These are phyloP conservation scores for Hucho hucho DNA, from an alignment of 2,113 vertebrate genomes.

Conservation along the genomic window DNA sequence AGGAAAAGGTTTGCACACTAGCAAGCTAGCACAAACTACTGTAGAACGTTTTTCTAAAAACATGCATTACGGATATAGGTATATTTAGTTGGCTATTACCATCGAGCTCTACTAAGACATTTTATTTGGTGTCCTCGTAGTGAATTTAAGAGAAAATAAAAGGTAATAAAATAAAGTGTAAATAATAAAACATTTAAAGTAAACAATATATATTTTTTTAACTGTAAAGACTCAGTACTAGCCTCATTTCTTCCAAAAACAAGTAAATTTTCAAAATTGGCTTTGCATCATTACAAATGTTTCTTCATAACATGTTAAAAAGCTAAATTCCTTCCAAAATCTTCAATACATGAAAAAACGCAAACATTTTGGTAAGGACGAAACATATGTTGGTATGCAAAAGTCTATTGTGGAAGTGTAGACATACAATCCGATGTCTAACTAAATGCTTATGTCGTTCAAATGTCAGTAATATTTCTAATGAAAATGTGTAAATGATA, in stretches of 20 bases:
- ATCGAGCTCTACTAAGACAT: constrained; percentile 7
- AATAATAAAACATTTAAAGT: constrained; percentile 41
- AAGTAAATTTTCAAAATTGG: constrained; percentile 16
- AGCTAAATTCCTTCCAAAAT: constrained; percentile 10
- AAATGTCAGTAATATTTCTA: constrained; percentile 17
- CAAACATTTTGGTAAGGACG: constrained; percentile 4
- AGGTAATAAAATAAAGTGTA: constrained; percentile 36
- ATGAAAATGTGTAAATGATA: constrained; percentile 16
- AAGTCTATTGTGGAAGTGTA: constrained; percentile 22
- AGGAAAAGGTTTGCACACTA: neutral
- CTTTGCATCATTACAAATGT: constrained; percentile 13
- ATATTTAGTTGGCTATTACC: constrained; percentile 8
- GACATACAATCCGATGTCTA: constrained; percentile 18
- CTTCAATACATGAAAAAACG: constrained; percentile 10
- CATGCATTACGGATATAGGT: constrained; percentile 12
- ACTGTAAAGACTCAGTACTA: constrained; percentile 27
- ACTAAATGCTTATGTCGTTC: constrained; percentile 34
- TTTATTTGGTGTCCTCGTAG: neutral
- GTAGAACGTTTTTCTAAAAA: neutral
- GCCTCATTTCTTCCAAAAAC: constrained; percentile 6
- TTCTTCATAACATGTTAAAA: constrained; percentile 7
- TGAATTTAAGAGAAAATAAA: constrained; percentile 7
- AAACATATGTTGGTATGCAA: constrained; percentile 27
- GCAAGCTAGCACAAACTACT: neutral
- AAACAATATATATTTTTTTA: constrained; percentile 37